Percentiles rank a stretch among this genome's conserved stretches.
Evolutionary conservation across 2,797 vertebrate species (phyloP).

Genomic region (Glossophaga mutica): DNA sequence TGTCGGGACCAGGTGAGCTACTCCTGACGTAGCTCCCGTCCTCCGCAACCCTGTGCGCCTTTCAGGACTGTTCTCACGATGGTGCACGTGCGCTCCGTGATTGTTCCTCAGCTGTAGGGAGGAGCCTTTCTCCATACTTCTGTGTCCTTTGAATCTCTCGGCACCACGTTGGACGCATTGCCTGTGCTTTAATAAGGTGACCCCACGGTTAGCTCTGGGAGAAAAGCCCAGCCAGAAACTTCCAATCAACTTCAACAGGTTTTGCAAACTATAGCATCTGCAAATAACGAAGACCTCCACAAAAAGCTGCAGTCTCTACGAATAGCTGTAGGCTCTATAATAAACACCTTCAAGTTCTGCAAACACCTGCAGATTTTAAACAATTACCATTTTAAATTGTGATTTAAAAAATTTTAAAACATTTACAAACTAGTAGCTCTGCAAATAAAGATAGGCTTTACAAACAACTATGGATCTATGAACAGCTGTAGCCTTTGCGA

Average conservation of each 20-base stretch:
- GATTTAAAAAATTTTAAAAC: background rate
- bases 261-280: background rate
- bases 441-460: background rate
- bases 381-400: background rate
- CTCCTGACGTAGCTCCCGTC: background rate
- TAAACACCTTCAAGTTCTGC: background rate
- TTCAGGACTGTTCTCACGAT: background rate
- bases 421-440: background rate
- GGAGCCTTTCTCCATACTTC: background rate
- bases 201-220: background rate
- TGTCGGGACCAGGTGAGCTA: background rate
- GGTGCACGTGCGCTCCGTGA: accelerated
- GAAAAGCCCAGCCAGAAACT: background rate
- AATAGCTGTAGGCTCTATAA: background rate
- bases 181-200: background rate
- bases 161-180: background rate
- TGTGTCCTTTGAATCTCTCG: background rate
- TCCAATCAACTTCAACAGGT: background rate
- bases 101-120: background rate
- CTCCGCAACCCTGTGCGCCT: background rate
- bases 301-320: background rate
- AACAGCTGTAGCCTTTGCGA: background rate
- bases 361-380: background rate
- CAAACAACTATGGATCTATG: background rate
- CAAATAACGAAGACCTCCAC: background rate